These are phyloP conservation scores for Axinella damicornis DNA, from an alignment of 37 sponge, comb jelly and placozoan species.

Conservation along the genomic window DNA sequence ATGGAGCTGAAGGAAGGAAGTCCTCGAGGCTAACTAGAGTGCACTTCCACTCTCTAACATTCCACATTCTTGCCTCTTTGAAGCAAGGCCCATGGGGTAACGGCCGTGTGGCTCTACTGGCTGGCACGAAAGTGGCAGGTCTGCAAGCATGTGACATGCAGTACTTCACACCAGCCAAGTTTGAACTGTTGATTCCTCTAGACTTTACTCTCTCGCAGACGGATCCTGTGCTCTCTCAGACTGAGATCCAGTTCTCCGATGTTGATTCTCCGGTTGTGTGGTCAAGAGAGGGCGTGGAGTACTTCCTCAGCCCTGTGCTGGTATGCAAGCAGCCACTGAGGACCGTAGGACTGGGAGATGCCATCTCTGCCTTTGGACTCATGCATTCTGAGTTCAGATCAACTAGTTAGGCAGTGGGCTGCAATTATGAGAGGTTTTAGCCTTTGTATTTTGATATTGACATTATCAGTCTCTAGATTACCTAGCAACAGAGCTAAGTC, in stretches of 20 bases:
- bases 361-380: conserved; percentile 88
- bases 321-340: conserved; percentile 86
- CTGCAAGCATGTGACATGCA: conserved; percentile 72
- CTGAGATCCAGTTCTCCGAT: conserved; percentile 32
- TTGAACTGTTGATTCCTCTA: conserved; percentile 58
- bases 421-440: too few species aligned
- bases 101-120: conserved; percentile 42
- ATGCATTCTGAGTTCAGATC: conserved; percentile 65
- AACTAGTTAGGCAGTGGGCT: too few species aligned
- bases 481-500: too few species aligned
- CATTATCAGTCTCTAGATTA: too few species aligned
- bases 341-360: conserved; percentile 96
- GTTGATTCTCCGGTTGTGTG: conserved; percentile 47
- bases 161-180: conserved; percentile 38
- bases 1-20: background rate
- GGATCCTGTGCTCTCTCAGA: conserved; percentile 32
- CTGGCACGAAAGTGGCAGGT: conserved; percentile 80
- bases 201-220: conserved; percentile 60
- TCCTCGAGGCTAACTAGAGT: conserved; percentile 69
- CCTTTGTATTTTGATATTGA: too few species aligned
- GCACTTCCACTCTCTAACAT: conserved; percentile 89
- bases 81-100: conserved; percentile 55
- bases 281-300: conserved; percentile 61
- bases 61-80: conserved; percentile 65
- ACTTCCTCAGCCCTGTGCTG: conserved; percentile 82